These are phyloP conservation scores for Acanthoscelides obtectus DNA, from an alignment of 2,888 invertebrate species.

Conservation along the genomic window DNA sequence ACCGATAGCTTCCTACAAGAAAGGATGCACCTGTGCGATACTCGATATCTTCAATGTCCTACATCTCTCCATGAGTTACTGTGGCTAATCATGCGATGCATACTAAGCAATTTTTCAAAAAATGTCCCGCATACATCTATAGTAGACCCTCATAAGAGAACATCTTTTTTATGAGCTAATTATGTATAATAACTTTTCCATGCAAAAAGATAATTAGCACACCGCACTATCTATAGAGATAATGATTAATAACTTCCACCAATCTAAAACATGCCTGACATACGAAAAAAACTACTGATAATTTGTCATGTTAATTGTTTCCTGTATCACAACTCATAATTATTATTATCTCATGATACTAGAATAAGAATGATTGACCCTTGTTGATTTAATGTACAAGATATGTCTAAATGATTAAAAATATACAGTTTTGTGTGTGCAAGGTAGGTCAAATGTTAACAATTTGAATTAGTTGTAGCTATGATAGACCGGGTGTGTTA, in stretches of 20 bases:
- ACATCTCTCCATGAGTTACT: background rate
- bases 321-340: background rate
- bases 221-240: background rate
- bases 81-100: background rate
- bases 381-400: background rate
- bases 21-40: background rate
- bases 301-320: background rate
- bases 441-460: background rate
- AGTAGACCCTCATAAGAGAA: background rate
- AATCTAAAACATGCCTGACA: background rate
- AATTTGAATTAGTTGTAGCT: background rate
- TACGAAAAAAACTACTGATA: background rate
- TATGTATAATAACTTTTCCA: background rate
- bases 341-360: background rate
- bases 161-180: background rate
- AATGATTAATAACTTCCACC: background rate
- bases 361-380: background rate
- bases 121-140: background rate
- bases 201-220: background rate
- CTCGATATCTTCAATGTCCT: background rate
- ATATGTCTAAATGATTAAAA: background rate
- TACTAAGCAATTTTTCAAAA: background rate
- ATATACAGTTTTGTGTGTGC: background rate
- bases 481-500: too few relatives aligned
- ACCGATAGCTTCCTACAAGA: background rate